Conservation (phyloP, 2,797 vertebrate genomes). For the Enteromius thamalakanensis region DNA sequence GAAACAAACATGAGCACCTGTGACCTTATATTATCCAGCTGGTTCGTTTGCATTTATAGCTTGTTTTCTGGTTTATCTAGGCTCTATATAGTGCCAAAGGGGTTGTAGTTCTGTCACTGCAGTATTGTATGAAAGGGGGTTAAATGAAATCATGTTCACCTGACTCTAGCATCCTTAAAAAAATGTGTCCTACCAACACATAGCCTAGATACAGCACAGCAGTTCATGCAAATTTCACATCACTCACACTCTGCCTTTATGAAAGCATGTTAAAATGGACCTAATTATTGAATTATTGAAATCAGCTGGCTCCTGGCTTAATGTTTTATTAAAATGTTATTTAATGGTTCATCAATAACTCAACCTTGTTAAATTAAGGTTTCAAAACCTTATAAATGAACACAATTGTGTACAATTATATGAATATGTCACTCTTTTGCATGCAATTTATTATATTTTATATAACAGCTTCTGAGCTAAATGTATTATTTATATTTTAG, state of each 20-base stretch:
- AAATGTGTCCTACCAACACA: not conserved
- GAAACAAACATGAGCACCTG: not conserved
- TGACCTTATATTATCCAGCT: not conserved
- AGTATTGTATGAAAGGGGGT: not conserved
- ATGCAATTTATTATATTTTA: not conserved
- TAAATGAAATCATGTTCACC: not conserved
- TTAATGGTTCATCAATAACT: not conserved
- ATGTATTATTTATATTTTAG: not conserved
- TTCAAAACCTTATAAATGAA: not conserved
- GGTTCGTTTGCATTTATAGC: not conserved
- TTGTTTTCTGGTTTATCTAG: constrained; percentile 10
- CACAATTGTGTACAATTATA: not conserved
- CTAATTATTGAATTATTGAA: not conserved
- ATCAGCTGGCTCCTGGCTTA: not conserved
- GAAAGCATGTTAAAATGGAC: not conserved
- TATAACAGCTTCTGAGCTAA: not conserved
- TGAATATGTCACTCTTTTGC: not conserved
- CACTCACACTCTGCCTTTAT: not conserved
- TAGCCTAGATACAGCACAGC: constrained; percentile 12
- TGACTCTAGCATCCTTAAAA: not conserved
- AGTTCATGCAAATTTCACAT: constrained; percentile 13
- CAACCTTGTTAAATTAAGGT: not conserved
- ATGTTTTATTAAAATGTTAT: not conserved
- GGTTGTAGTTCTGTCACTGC: not conserved
- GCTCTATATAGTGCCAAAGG: not conserved